Evolutionary conservation across 37 sponge, comb jelly and placozoan genomes (phyloP).

Genomic region (Bolinopsis microptera): DNA sequence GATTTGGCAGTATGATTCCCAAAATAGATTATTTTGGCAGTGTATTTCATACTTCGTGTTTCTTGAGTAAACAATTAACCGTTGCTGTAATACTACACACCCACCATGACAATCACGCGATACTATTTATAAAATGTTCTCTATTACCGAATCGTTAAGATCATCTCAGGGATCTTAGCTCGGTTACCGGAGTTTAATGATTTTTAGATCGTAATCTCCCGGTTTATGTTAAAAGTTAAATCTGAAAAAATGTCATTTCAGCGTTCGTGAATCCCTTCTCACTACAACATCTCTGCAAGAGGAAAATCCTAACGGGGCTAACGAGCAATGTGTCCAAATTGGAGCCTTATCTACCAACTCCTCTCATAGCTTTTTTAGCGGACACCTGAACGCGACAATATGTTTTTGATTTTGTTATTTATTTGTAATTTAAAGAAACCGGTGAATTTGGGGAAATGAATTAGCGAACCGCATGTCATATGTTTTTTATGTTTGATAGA

Average conservation of each 20-base stretch:
- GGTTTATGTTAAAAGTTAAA: no score
- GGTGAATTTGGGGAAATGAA: neutral
- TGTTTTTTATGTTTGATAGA: neutral
- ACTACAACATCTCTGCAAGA: constrained; percentile 36
- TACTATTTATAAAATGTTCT: no score
- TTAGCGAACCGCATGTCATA: neutral
- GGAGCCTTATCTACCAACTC: neutral
- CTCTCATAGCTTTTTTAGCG: constrained; percentile 9
- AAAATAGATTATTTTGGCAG: no score
- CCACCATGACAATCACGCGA: no score
- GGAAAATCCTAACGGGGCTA: neutral
- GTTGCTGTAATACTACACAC: no score
- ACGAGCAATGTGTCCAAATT: neutral
- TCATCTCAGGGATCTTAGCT: no score
- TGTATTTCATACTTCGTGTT: neutral
- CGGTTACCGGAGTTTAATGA: no score
- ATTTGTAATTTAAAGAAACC: neutral
- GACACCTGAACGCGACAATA: neutral
- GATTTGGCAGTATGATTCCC: no score
- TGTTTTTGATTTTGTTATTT: neutral
- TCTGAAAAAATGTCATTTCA: neutral
- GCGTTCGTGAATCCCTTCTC: constrained; percentile 63
- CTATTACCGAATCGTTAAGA: no score
- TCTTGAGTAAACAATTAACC: no score
- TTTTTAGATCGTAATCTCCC: no score